Conservation (phyloP, 2,113 vertebrate species). For the Sceloporus tristichus region DNA sequence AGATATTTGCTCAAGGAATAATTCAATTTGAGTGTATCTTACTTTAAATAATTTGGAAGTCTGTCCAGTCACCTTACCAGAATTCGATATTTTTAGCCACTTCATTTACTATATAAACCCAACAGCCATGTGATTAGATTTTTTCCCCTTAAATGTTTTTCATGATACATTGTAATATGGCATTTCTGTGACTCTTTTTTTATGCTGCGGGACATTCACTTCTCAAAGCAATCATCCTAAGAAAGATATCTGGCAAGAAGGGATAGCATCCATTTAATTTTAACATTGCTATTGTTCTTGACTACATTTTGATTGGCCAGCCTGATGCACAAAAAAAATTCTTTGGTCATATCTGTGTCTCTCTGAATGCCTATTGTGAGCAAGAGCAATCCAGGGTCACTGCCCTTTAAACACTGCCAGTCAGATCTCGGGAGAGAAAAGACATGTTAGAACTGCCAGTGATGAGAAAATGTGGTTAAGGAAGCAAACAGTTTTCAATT, state of each 20-base stretch:
- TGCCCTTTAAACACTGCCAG: slow-evolving; percentile 39
- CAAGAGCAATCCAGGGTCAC: slow-evolving; percentile 53
- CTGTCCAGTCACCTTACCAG: background rate
- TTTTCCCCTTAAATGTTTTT: slow-evolving; percentile 53
- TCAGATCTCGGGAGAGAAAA: slow-evolving; percentile 52
- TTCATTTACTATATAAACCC: slow-evolving; percentile 21
- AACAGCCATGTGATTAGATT: slow-evolving; percentile 42
- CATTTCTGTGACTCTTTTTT: slow-evolving; percentile 45
- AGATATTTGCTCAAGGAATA: slow-evolving; percentile 56
- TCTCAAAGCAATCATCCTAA: slow-evolving; percentile 57
- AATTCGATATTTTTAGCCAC: background rate
- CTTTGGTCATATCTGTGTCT: slow-evolving; percentile 32
- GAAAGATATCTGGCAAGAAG: slow-evolving; percentile 56
- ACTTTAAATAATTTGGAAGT: background rate
- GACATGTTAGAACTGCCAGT: slow-evolving; percentile 50
- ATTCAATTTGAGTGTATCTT: slow-evolving; percentile 14
- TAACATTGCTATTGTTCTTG: slow-evolving; percentile 55
- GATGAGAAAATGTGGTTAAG: slow-evolving; percentile 61
- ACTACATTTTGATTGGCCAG: slow-evolving; percentile 43
- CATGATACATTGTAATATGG: slow-evolving; percentile 34
- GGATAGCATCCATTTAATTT: slow-evolving; percentile 63
- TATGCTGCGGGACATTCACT: slow-evolving; percentile 51
- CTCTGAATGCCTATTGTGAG: slow-evolving; percentile 47
- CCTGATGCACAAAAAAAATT: slow-evolving; percentile 35
- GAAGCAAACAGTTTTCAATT: slow-evolving; percentile 41